These are phyloP conservation scores for Frankliniella intonsa DNA, from an alignment of 2,888 invertebrate genomes.

Conservation along the genomic window DNA sequence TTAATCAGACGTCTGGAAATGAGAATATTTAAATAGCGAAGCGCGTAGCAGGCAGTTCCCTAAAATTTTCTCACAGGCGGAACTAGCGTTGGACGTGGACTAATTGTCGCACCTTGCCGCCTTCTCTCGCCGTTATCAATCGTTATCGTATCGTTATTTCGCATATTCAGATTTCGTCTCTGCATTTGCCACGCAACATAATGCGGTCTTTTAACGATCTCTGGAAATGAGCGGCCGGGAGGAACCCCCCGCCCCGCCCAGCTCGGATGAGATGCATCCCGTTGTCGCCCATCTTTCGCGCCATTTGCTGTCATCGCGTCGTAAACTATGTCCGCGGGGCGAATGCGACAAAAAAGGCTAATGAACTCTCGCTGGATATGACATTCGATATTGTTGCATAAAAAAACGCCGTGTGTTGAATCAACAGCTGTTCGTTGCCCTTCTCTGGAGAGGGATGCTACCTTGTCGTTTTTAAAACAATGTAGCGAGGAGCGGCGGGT, in stretches of 20 bases:
- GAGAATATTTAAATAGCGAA: no score
- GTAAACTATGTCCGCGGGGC: background rate
- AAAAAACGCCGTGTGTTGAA: slow-evolving; percentile 7
- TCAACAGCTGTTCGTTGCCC: background rate
- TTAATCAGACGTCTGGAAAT: no score
- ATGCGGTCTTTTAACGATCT: slow-evolving; percentile 7
- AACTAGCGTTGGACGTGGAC: no score
- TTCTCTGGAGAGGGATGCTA: background rate
- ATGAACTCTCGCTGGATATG: slow-evolving; percentile 21
- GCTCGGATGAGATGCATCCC: background rate
- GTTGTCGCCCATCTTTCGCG: slow-evolving; percentile 8
- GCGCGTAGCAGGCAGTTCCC: no score
- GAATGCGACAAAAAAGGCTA: slow-evolving; percentile 2
- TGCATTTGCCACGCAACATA: background rate
- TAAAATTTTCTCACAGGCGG: no score
- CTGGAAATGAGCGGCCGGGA: background rate
- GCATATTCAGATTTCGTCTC: background rate
- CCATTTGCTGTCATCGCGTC: slow-evolving; percentile 15
- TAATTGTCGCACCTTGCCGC: no score
- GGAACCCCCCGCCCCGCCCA: background rate
- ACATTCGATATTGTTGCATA: slow-evolving; percentile 25
- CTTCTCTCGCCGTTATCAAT: no score
- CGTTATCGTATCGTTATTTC: no score
- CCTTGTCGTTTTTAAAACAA: background rate
- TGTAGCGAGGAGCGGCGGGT: background rate